A percentile compares a stretch with the other conserved stretches of the same genome.
These are phyloP conservation scores for Carapus acus DNA, from an alignment of 2,797 vertebrate genomes.

Conservation along the genomic window DNA sequence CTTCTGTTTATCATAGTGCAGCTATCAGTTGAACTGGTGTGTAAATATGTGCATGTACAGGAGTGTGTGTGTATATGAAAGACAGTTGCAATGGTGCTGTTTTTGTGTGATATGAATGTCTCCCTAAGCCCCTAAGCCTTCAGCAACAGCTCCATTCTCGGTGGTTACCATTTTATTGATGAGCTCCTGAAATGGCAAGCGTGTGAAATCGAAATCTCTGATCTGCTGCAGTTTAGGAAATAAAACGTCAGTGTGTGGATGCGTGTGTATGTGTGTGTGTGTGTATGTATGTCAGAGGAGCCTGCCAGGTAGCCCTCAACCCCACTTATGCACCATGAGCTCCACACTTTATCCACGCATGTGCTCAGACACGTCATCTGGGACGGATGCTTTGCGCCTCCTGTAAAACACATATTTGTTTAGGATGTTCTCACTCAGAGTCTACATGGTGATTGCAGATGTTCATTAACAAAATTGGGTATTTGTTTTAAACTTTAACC, in stretches of 20 bases:
- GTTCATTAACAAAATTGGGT: constrained; percentile 99
- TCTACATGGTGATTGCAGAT: constrained; percentile 95
- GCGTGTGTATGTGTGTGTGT: too few relatives aligned
- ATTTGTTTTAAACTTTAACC: constrained; percentile 99
- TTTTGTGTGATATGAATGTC: constrained; percentile 62
- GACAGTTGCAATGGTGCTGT: constrained; percentile 42
- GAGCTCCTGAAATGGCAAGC: constrained; percentile 76
- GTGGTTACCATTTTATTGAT: constrained; percentile 82
- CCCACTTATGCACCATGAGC: constrained; percentile 10
- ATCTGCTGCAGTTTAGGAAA: constrained; percentile 74
- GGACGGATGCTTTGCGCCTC: constrained; percentile 69
- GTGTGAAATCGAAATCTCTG: constrained; percentile 79
- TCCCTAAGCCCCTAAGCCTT: constrained; percentile 66
- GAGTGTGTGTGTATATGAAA: constrained; percentile 36
- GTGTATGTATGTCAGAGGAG: too few relatives aligned
- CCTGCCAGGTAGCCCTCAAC: constrained; percentile 63
- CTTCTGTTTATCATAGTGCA: constrained; percentile 34
- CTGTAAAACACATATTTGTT: constrained; percentile 98
- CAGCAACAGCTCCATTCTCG: constrained; percentile 51
- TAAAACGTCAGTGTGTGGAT: constrained; percentile 69
- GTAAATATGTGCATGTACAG: constrained; percentile 26
- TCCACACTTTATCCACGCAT: constrained; percentile 2
- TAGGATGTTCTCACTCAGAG: constrained; percentile 94
- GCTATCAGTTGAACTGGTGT: constrained; percentile 49
- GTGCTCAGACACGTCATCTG: constrained; percentile 32